Conservation (phyloP, 2,113 vertebrate genomes). For the Glaucomys volans region DNA sequence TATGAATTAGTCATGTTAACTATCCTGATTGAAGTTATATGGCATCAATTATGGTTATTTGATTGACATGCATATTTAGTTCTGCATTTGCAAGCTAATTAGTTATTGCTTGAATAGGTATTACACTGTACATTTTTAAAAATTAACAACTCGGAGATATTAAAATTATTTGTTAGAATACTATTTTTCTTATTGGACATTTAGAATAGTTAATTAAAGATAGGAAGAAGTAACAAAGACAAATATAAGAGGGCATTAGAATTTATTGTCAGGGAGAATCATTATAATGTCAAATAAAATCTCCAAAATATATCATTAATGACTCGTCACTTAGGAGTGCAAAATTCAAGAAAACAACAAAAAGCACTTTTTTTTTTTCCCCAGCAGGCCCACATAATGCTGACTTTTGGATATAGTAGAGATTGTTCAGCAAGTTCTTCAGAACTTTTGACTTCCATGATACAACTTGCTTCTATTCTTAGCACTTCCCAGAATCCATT, state of each 20-base stretch:
- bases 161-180: constrained; percentile 39
- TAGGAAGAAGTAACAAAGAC: constrained; percentile 32
- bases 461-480: constrained; percentile 75
- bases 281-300: constrained; percentile 51
- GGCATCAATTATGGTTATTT: constrained; percentile 41
- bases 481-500: constrained; percentile 65
- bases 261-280: constrained; percentile 36
- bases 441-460: constrained; percentile 55
- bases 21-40: background rate
- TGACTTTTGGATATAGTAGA: background rate
- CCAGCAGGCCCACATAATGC: background rate
- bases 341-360: constrained; percentile 56
- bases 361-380: background rate
- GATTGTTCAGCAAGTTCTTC: constrained; percentile 20
- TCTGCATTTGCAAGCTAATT: constrained; percentile 49
- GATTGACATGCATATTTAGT: background rate
- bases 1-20: constrained; percentile 51
- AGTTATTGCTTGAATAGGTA: background rate
- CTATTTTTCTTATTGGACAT: background rate
- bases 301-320: constrained; percentile 2
- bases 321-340: constrained; percentile 16
- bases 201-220: constrained; percentile 58
- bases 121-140: background rate
- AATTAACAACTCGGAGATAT: constrained; percentile 18
- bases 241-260: constrained; percentile 17